Conservation (phyloP, 2,888 invertebrate genomes). For the Ephialtes manifestator region DNA sequence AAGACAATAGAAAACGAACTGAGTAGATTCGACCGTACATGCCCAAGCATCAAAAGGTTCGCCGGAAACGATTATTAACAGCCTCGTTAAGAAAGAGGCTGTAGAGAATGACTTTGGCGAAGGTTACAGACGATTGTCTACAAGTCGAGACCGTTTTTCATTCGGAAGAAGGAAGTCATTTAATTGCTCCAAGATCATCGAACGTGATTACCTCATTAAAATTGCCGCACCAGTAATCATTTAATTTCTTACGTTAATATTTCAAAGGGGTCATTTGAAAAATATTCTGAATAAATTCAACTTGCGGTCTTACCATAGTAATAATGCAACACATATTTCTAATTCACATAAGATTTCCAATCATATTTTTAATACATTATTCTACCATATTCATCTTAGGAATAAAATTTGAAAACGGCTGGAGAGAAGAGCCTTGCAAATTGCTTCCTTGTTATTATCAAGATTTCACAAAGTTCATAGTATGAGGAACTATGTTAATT, state of each 20-base stretch:
- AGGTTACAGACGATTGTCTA: constrained; percentile 65
- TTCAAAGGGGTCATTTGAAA: neutral
- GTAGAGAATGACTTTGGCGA: constrained; percentile 74
- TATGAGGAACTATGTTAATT: too few relatives aligned
- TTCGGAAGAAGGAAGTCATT: constrained; percentile 74
- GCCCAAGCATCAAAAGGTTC: constrained; percentile 63
- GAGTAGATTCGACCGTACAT: constrained; percentile 49
- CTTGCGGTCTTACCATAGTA: neutral
- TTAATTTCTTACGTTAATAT: constrained; percentile 14
- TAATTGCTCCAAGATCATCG: constrained; percentile 75
- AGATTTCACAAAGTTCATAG: too few relatives aligned
- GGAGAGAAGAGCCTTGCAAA: too few relatives aligned
- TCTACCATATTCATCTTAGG: too few relatives aligned
- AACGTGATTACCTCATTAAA: constrained; percentile 24
- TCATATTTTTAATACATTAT: too few relatives aligned
- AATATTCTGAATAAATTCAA: neutral
- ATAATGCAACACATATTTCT: neutral
- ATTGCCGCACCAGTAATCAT: constrained; percentile 1
- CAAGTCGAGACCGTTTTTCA: constrained; percentile 72
- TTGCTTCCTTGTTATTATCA: too few relatives aligned
- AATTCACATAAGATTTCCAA: too few relatives aligned
- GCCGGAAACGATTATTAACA: constrained; percentile 83
- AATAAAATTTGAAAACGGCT: too few relatives aligned
- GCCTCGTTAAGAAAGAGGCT: constrained; percentile 52
- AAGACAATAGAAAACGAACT: constrained; percentile 11